Conservation (phyloP, 2,113 vertebrate species). For the Psittacula cyanocephala region DNA sequence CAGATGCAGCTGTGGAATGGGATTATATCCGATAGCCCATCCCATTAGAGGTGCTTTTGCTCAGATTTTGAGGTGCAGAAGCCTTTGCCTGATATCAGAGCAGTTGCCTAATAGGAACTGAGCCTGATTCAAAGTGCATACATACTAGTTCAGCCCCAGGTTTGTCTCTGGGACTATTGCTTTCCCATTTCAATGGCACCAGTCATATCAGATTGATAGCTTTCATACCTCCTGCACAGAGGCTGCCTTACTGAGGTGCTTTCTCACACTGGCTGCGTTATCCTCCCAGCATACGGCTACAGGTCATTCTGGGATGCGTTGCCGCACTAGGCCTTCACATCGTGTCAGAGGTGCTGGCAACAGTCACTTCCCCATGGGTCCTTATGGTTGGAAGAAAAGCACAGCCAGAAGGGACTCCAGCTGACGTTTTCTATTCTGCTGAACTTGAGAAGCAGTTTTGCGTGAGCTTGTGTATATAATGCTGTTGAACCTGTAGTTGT, state of each 20-base stretch:
- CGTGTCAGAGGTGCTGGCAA: background rate
- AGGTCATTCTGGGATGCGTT: background rate
- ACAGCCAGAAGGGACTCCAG: accelerated
- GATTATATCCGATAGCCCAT: background rate
- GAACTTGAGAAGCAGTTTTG: background rate
- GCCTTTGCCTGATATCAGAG: background rate
- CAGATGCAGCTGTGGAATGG: background rate
- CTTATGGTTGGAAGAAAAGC: background rate
- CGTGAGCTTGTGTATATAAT: background rate
- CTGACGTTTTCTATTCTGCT: background rate
- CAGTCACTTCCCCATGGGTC: background rate
- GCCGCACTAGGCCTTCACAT: background rate
- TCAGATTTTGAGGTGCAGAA: background rate
- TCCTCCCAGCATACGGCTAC: background rate
- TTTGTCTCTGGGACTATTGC: background rate
- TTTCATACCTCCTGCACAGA: background rate
- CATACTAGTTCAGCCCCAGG: background rate
- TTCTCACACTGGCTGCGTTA: background rate
- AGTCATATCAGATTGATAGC: background rate
- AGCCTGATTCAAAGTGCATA: background rate
- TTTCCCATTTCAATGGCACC: background rate
- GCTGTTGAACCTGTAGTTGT: background rate
- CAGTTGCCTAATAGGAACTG: background rate
- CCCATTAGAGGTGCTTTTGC: background rate
- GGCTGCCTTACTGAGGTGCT: background rate